phyloP scores from a whole-genome alignment of 2,797 vertebrate species.

The Phrynocephalus guinanensis region DNA sequence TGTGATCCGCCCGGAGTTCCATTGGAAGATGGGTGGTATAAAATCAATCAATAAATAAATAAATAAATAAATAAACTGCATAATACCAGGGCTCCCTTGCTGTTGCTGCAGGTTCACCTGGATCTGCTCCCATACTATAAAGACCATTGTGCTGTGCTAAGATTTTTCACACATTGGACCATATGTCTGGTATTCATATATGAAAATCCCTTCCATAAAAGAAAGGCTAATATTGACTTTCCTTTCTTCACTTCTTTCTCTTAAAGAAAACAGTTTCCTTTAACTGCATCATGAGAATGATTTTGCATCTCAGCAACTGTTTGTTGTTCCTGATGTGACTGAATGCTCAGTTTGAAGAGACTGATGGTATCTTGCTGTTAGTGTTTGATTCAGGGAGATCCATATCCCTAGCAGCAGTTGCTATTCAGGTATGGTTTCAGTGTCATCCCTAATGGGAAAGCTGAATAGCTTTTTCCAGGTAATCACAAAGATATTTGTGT shows the following conservation, averaged over 20 bases:
- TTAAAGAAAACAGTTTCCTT: neutral
- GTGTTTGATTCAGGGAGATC: constrained; percentile 21
- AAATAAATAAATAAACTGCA: too few relatives aligned
- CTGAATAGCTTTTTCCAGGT: constrained; percentile 2
- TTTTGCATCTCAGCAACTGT: constrained; percentile 19
- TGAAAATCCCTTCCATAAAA: constrained; percentile 16
- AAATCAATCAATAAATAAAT: too few relatives aligned
- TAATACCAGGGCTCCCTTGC: constrained; percentile 1
- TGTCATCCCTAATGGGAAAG: neutral
- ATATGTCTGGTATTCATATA: constrained; percentile 28
- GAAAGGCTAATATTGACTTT: constrained; percentile 27
- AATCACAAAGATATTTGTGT: constrained; percentile 5
- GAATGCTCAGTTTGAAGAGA: constrained; percentile 11
- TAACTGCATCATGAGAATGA: constrained; percentile 4
- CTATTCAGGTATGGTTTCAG: constrained; percentile 3
- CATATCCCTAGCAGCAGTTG: neutral
- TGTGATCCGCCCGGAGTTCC: too few relatives aligned
- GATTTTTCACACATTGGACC: neutral
- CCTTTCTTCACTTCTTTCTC: neutral
- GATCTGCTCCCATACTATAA: neutral
- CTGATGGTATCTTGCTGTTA: neutral
- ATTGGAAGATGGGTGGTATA: too few relatives aligned
- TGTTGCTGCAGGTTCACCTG: neutral
- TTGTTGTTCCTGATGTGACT: constrained; percentile 10
- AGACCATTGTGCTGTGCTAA: neutral